Conservation (phyloP, 2,797 vertebrate species). For the Phrynocephalus forsythii region DNA sequence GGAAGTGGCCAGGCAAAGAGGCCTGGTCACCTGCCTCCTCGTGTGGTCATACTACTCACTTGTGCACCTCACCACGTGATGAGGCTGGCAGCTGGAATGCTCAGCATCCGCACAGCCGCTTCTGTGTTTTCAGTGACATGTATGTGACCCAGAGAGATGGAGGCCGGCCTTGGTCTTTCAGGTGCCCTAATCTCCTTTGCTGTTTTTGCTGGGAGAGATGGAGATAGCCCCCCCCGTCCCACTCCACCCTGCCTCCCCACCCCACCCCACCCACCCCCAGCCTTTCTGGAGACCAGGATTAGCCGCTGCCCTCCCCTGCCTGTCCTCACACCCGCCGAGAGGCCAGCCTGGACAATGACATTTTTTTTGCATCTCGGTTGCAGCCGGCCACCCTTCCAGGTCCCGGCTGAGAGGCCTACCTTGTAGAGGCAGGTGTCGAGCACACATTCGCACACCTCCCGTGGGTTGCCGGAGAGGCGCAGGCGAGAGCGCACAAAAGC, state of each 20-base stretch:
- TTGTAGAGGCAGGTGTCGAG: conserved; percentile 87
- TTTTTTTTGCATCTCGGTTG: too few relatives aligned
- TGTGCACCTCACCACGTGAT: too few relatives aligned
- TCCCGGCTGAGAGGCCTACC: conserved; percentile 69
- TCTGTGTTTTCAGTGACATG: background rate
- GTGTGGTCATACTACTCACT: too few relatives aligned
- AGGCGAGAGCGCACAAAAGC: conserved; percentile 82
- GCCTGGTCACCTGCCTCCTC: background rate
- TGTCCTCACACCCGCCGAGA: background rate
- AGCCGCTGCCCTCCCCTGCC: background rate
- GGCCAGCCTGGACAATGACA: too few relatives aligned
- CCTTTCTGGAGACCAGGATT: background rate
- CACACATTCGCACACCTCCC: conserved; percentile 84
- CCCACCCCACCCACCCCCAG: too few relatives aligned
- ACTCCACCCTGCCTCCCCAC: background rate
- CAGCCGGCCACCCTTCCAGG: too few relatives aligned
- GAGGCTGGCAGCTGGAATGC: too few relatives aligned
- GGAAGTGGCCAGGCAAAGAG: background rate
- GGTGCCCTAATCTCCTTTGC: too few relatives aligned
- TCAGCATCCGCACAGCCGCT: background rate
- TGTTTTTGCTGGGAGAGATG: too few relatives aligned
- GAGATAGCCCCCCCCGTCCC: too few relatives aligned
- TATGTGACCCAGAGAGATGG: background rate
- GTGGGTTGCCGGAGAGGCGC: conserved; percentile 80
- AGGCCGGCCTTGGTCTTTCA: too few relatives aligned